Evolutionary conservation across 2,113 vertebrate species (phyloP).

Genomic region (Bubalus kerabau): DNA sequence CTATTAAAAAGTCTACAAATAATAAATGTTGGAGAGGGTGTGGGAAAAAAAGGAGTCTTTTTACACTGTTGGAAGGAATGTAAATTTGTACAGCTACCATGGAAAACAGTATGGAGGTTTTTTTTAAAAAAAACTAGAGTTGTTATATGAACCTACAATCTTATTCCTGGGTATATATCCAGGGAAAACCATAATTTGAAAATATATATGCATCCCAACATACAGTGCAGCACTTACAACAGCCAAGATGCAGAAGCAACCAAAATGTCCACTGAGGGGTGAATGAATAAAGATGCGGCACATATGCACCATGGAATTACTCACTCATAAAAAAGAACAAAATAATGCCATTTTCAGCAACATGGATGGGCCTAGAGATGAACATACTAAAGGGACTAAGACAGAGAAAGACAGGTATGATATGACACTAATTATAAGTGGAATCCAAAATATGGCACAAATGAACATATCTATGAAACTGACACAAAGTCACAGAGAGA

Average conservation of each 20-base stretch:
- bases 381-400: background rate
- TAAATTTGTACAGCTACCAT: background rate
- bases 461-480: background rate
- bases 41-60: background rate
- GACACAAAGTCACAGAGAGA: background rate
- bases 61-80: background rate
- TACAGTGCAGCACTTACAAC: background rate
- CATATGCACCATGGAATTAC: background rate
- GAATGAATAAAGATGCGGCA: background rate
- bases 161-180: background rate
- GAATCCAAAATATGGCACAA: background rate
- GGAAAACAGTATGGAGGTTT: background rate
- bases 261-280: background rate
- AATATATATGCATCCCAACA: background rate
- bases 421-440: background rate
- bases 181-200: background rate
- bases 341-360: background rate
- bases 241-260: background rate
- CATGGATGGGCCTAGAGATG: background rate
- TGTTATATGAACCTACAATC: background rate
- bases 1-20: background rate
- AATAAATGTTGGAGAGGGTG: background rate
- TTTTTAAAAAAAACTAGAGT: background rate
- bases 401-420: background rate
- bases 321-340: background rate